Conservation (phyloP, 2,113 vertebrate species). For the Scomber scombrus region DNA sequence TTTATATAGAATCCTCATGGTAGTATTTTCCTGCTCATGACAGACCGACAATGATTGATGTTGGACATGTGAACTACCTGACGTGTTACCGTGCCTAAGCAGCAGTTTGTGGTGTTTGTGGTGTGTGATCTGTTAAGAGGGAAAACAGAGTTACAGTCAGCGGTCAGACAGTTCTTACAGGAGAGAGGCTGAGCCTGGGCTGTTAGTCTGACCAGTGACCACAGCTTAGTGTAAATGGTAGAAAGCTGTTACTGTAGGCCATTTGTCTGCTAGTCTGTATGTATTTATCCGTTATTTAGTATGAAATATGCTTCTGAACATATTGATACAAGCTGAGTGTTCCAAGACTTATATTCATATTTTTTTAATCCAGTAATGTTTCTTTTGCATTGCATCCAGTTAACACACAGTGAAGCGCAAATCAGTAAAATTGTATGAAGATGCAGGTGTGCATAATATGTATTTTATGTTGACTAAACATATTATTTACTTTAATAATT, state of each 20-base stretch:
- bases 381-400: no score
- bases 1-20: neutral
- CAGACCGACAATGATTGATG: slow-evolving; percentile 26
- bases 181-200: slow-evolving; percentile 41
- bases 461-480: no score
- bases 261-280: neutral
- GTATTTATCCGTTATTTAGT: neutral
- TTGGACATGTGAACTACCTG: slow-evolving; percentile 36
- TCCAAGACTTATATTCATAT: no score
- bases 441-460: no score
- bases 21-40: neutral
- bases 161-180: slow-evolving; percentile 53
- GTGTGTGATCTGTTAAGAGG: slow-evolving; percentile 67
- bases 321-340: neutral
- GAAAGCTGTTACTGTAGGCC: slow-evolving; percentile 15
- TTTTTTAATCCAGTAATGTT: no score
- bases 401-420: no score
- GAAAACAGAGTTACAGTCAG: slow-evolving; percentile 66
- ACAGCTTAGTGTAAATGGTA: slow-evolving; percentile 64
- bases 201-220: slow-evolving; percentile 71
- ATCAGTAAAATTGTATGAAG: no score
- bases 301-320: neutral
- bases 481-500: no score
- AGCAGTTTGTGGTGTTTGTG: slow-evolving; percentile 72
- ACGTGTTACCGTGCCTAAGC: slow-evolving; percentile 46